Evolutionary conservation across 1,140 invertebrate species (phyloP).

Genomic region (Ceratoteleas bidentatus): DNA sequence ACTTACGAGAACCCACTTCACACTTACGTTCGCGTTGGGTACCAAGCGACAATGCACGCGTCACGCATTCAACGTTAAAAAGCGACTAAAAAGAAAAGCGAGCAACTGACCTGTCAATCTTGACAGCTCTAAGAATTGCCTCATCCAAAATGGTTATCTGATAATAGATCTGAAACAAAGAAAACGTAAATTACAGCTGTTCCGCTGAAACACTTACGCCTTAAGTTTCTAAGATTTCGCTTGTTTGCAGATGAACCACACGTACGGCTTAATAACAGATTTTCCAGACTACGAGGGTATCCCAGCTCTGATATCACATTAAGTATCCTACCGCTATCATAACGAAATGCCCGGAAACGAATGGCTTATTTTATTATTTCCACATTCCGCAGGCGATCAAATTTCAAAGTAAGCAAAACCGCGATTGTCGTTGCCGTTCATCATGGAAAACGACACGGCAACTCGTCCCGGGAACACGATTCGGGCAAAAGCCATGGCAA

Average conservation of each 20-base stretch:
- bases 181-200: slow-evolving; percentile 16
- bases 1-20: slow-evolving; percentile 6
- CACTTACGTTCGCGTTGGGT: neutral
- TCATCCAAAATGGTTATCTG: slow-evolving; percentile 73
- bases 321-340: slow-evolving; percentile 38
- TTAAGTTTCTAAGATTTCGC: neutral
- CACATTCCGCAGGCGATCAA: slow-evolving; percentile 30
- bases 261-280: slow-evolving; percentile 34
- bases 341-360: too few relatives aligned
- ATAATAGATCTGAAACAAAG: slow-evolving; percentile 66
- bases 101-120: slow-evolving; percentile 71
- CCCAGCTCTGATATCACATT: slow-evolving; percentile 56
- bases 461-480: slow-evolving; percentile 12
- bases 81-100: neutral
- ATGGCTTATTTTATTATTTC: neutral
- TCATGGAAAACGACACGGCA: slow-evolving; percentile 25
- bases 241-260: slow-evolving; percentile 52
- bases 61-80: neutral
- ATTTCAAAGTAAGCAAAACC: slow-evolving; percentile 62
- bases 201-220: too few relatives aligned
- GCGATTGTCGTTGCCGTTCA: slow-evolving; percentile 53
- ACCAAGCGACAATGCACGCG: neutral
- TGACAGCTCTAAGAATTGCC: slow-evolving; percentile 69
- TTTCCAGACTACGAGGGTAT: slow-evolving; percentile 47
- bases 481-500: slow-evolving; percentile 79